Conservation (phyloP, 1,140 invertebrate species). For the Drosophila teissieri region DNA sequence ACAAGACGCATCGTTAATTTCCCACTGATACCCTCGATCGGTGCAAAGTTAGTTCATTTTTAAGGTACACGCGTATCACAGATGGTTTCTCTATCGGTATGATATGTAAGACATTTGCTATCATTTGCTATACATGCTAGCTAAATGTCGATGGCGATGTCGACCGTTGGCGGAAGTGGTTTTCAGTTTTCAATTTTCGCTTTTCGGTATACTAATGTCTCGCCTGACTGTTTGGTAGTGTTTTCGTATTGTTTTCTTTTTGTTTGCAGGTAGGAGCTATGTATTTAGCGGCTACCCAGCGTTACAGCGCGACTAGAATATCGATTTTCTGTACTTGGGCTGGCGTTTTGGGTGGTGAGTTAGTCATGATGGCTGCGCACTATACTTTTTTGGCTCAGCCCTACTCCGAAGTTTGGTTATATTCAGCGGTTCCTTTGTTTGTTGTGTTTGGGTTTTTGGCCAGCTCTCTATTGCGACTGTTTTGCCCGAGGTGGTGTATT, state of each 20-base stretch:
- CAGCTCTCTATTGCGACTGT: constrained; percentile 17
- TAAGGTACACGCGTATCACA: constrained; percentile 45
- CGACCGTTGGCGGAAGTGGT: constrained; percentile 34
- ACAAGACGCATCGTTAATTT: constrained; percentile 94
- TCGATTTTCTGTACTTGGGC: constrained; percentile 62
- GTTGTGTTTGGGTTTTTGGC: neutral
- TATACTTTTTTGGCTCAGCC: constrained; percentile 27
- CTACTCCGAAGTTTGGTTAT: constrained; percentile 5
- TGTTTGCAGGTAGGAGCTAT: constrained; percentile 24
- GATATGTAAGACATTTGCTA: constrained; percentile 23
- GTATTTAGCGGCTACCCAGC: constrained; percentile 1
- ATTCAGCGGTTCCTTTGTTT: neutral
- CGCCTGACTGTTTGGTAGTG: constrained; percentile 2
- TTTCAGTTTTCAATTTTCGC: constrained; percentile 8
- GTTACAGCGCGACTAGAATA: constrained; percentile 61
- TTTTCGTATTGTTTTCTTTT: too few relatives aligned
- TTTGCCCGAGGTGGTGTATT: constrained; percentile 29
- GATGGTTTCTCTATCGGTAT: constrained; percentile 19
- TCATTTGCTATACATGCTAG: neutral
- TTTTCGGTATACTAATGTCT: constrained; percentile 43
- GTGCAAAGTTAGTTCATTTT: constrained; percentile 70
- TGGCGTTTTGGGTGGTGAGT: constrained; percentile 54
- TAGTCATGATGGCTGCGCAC: constrained; percentile 47
- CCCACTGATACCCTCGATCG: constrained; percentile 90
- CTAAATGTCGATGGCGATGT: neutral